Conservation (phyloP, 2,113 vertebrate genomes). For the Clinocottus analis region DNA sequence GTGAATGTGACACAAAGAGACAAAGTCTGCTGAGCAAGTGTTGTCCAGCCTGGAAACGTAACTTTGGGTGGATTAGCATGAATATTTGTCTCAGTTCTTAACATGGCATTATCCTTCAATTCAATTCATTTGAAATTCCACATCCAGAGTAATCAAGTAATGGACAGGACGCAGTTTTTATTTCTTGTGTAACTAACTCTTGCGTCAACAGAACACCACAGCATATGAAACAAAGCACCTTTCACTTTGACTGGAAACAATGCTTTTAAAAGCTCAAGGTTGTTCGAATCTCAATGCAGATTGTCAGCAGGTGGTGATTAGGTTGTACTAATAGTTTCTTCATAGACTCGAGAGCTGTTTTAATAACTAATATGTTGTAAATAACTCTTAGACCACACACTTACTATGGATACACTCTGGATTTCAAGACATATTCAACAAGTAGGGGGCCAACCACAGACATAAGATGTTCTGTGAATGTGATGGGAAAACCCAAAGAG, state of each 20-base stretch:
- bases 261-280: not conserved
- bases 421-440: not conserved
- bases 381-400: not conserved
- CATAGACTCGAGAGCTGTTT: not conserved
- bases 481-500: not conserved
- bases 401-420: not conserved
- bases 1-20: not conserved
- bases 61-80: not conserved
- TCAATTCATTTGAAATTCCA: not conserved
- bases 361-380: not conserved
- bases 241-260: not conserved
- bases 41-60: not conserved
- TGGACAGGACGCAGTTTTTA: not conserved
- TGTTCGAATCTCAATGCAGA: not conserved
- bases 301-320: not conserved
- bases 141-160: not conserved
- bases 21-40: not conserved
- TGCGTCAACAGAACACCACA: too few species aligned
- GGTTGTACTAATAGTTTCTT: not conserved
- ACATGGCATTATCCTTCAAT: not conserved
- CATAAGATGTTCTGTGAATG: slow-evolving; percentile 1
- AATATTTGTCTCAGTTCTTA: not conserved
- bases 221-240: too few species aligned
- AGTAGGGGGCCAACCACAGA: not conserved
- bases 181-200: not conserved